Evolutionary conservation across 2,888 invertebrate species (phyloP), one percentile per base, ranked within the genome.

Genomic region (Agriopis leucophaearia): DNA sequence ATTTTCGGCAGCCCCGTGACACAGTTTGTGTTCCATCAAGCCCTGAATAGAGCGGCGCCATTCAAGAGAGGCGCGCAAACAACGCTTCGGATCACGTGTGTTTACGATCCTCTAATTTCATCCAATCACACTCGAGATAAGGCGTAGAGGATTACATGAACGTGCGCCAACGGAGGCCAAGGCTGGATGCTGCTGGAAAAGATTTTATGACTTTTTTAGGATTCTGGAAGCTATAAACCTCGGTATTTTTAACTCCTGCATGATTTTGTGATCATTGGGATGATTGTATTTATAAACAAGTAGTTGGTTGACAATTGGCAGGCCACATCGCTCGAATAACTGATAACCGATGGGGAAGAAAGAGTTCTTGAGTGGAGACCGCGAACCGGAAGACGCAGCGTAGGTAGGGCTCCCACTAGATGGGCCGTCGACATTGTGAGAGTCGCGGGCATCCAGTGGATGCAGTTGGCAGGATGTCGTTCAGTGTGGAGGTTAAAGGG

Each of bases 11-110:
- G 83, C 82, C 77, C 81, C 86, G 82, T 90, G 91, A 89, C 92
- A 90, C 83, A 91, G 91, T 92, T 92, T 92, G 89, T 90, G 86
- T 91, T 92, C 87, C 92, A 92, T 93, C 90, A 88, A 86, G 84
- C 78, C 75, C 81, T 89, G 88, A 90, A 90, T 88, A 87, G 83
- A 78, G 74, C 75, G 77, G 76, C 76, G 74, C 84, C 81, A 88
- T 88, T 88, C 85, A 88, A 81, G 83, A 81, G 83, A 81, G 81
- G 79, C 81, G 81, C 66, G 81, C 82, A 89, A 87, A 90, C 88
- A 88, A 80, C 76, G 80, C 73, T 74, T 74, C 75, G 81, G 85
- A 85, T 85, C 85, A 85, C 85, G 83, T 85, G 71, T 84, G 83
- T 86, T 85, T 83, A 83, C 85, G 78, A 81, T 84, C 81, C 81